Evolutionary conservation across 1,140 invertebrate genomes (phyloP).

Genomic region (Leptinotarsa lineolata): DNA sequence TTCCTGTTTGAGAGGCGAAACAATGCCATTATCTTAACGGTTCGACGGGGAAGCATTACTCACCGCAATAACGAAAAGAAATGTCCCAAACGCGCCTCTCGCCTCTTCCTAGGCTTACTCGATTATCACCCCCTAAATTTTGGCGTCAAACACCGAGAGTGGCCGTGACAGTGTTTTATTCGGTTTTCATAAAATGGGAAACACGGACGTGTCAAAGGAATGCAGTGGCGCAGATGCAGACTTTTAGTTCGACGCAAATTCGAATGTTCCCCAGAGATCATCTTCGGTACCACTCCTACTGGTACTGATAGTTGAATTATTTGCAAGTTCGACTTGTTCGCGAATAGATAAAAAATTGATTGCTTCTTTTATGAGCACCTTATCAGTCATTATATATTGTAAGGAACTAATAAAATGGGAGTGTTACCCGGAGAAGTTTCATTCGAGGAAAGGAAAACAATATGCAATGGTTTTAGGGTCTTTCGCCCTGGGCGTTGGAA

Average conservation of each 20-base stretch:
- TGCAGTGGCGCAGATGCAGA: not conserved
- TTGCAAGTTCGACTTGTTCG: too few species aligned
- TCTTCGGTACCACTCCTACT: too few species aligned
- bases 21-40: slow-evolving; percentile 20
- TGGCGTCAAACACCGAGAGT: slow-evolving; percentile 17
- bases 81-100: slow-evolving; percentile 11
- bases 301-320: too few species aligned
- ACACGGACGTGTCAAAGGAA: not conserved
- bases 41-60: slow-evolving; percentile 14
- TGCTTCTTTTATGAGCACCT: too few species aligned
- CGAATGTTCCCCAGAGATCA: too few species aligned
- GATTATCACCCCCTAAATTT: slow-evolving; percentile 24
- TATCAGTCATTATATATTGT: too few species aligned
- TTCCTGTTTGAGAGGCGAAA: not conserved
- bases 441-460: too few species aligned
- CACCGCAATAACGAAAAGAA: slow-evolving; percentile 23
- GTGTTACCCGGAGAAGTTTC: too few species aligned
- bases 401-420: too few species aligned
- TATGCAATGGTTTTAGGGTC: too few species aligned
- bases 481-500: too few species aligned
- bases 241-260: not conserved
- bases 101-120: slow-evolving; percentile 16
- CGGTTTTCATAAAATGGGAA: slow-evolving; percentile 20
- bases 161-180: slow-evolving; percentile 22
- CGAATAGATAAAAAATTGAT: too few species aligned